Conservation (phyloP, 2,797 vertebrate genomes). For the Morelia viridis region DNA sequence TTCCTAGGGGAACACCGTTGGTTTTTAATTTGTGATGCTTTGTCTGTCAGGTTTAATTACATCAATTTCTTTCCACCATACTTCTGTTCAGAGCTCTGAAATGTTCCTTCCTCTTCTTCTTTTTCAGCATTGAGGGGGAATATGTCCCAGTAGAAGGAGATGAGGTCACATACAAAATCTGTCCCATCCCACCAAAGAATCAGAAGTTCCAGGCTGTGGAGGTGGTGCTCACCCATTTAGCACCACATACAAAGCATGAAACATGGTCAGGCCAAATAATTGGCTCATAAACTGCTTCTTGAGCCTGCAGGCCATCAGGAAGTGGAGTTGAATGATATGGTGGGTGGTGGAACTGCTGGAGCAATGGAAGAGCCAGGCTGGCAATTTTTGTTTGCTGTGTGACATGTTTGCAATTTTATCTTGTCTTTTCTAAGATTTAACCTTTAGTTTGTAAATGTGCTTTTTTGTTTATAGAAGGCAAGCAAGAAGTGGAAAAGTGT, state of each 20-base stretch:
- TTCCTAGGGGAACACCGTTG: background rate
- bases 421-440: conserved; percentile 66
- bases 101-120: conserved; percentile 5
- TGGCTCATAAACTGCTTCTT: conserved; percentile 80
- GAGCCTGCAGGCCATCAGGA: conserved; percentile 27
- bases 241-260: conserved; percentile 93
- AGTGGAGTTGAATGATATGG: conserved; percentile 25
- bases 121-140: conserved; percentile 91
- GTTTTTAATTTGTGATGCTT: background rate
- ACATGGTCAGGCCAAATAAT: conserved; percentile 98
- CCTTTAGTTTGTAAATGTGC: conserved; percentile 60
- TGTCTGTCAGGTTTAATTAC: background rate
- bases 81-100: background rate
- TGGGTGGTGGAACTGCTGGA: conserved; percentile 25
- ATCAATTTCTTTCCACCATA: background rate
- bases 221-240: conserved; percentile 93
- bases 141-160: conserved; percentile 97
- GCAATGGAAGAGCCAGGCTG: background rate
- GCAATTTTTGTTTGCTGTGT: conserved; percentile 34
- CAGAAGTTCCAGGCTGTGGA: conserved; percentile 98
- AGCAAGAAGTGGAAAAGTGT: conserved; percentile 31
- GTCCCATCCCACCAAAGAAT: conserved; percentile 93
- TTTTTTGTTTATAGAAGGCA: conserved; percentile 43
- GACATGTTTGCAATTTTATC: conserved; percentile 54
- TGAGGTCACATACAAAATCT: conserved; percentile 95